phyloP scores from a whole-genome alignment of 2,113 vertebrate genomes.

The Salminus brasiliensis region DNA sequence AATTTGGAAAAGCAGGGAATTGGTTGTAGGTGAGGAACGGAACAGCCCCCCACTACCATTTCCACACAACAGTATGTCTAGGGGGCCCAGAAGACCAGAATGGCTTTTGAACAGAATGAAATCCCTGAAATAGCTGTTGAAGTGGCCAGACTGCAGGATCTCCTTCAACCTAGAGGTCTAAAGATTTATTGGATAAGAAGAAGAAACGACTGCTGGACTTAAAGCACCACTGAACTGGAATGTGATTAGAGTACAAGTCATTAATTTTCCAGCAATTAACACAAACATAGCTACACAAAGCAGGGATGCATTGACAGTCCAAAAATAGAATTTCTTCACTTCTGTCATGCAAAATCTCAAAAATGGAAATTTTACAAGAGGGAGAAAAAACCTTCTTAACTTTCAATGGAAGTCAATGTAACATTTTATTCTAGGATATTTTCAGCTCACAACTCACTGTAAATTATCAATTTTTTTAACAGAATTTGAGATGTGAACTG shows the following conservation, averaged over 20 bases:
- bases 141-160: slow-evolving; percentile 26
- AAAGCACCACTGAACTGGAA: not conserved
- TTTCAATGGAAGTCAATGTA: no score
- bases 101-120: not conserved
- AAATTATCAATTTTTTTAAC: no score
- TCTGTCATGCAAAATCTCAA: no score
- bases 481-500: no score
- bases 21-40: not conserved
- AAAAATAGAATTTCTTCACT: no score
- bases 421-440: no score
- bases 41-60: not conserved
- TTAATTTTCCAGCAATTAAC: not conserved
- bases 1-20: not conserved
- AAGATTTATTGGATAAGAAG: slow-evolving; percentile 6
- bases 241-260: not conserved
- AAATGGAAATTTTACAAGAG: no score
- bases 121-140: not conserved
- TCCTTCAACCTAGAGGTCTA: slow-evolving; percentile 32
- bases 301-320: no score
- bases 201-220: not conserved
- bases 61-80: not conserved
- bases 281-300: not conserved
- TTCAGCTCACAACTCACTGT: no score
- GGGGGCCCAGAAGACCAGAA: not conserved
- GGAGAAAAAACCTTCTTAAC: no score